phyloP scores from a whole-genome alignment of 2,113 vertebrate genomes.

The Heterocephalus glaber region DNA sequence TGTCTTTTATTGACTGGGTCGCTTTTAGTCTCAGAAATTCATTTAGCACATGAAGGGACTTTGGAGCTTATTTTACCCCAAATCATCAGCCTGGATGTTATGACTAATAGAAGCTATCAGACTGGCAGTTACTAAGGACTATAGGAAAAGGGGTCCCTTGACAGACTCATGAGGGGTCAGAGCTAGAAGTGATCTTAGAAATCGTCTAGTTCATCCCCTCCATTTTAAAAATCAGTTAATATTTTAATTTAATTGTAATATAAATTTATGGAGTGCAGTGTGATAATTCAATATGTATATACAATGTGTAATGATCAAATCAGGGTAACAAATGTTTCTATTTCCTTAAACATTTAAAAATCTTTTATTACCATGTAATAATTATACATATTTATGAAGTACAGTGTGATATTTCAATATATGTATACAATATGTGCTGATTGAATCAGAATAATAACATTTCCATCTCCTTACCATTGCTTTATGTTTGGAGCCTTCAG shows the following conservation, averaged over 20 bases:
- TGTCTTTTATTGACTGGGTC: not conserved
- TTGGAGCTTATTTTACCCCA: not conserved
- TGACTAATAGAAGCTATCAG: not conserved
- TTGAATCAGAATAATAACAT: constrained; percentile 19
- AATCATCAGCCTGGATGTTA: not conserved
- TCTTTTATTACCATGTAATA: constrained; percentile 50
- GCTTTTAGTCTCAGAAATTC: constrained; percentile 26
- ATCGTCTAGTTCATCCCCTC: not conserved
- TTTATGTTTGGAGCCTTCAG: not conserved
- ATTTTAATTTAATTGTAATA: constrained; percentile 31
- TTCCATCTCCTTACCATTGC: not conserved
- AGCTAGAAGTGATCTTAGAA: not conserved
- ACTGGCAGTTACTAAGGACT: not conserved
- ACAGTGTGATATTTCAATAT: constrained; percentile 24
- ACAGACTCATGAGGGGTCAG: not conserved
- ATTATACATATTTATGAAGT: constrained; percentile 61
- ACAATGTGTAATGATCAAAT: constrained; percentile 46
- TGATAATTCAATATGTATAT: constrained; percentile 36
- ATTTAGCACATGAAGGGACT: not conserved
- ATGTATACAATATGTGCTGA: constrained; percentile 40
- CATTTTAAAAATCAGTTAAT: not conserved
- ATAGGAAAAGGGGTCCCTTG: not conserved
- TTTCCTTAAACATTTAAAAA: constrained; percentile 46
- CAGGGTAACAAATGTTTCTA: constrained; percentile 39
- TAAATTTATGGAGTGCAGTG: constrained; percentile 27